phyloP scores from a whole-genome alignment of 2,888 invertebrate genomes.

The Hirtodrosophila histrioides region DNA sequence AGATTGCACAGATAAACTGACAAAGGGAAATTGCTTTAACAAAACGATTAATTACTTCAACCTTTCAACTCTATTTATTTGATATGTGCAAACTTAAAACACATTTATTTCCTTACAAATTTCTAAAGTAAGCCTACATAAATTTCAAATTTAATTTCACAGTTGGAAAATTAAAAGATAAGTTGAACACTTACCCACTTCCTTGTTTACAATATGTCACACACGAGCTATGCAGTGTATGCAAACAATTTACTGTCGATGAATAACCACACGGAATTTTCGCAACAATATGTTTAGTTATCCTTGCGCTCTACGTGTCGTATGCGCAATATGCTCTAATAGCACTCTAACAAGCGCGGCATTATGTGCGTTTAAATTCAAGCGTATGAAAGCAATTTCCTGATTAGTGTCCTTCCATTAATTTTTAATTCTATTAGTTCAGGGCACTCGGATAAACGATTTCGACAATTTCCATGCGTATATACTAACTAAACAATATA shows the following conservation, averaged over 20 bases:
- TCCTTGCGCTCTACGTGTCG: constrained; percentile 68
- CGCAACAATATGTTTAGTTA: constrained; percentile 72
- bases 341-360: constrained; percentile 30
- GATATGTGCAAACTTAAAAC: no score
- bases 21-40: not conserved
- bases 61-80: not conserved
- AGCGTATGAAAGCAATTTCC: constrained; percentile 58
- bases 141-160: constrained; percentile 13
- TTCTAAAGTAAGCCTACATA: not conserved
- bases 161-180: not conserved
- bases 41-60: not conserved
- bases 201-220: constrained; percentile 31
- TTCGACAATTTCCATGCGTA: constrained; percentile 11
- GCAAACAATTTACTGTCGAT: constrained; percentile 43
- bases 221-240: constrained; percentile 21
- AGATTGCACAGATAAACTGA: not conserved
- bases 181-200: constrained; percentile 42
- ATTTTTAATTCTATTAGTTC: constrained; percentile 57
- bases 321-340: constrained; percentile 74
- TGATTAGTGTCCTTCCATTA: constrained; percentile 50
- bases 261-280: constrained; percentile 52
- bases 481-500: constrained; percentile 2
- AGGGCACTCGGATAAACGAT: constrained; percentile 28
- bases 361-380: constrained; percentile 30
- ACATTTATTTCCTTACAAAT: no score